phyloP scores from a whole-genome alignment of 2,113 vertebrate species.

The Myanophis thanlyinensis region DNA sequence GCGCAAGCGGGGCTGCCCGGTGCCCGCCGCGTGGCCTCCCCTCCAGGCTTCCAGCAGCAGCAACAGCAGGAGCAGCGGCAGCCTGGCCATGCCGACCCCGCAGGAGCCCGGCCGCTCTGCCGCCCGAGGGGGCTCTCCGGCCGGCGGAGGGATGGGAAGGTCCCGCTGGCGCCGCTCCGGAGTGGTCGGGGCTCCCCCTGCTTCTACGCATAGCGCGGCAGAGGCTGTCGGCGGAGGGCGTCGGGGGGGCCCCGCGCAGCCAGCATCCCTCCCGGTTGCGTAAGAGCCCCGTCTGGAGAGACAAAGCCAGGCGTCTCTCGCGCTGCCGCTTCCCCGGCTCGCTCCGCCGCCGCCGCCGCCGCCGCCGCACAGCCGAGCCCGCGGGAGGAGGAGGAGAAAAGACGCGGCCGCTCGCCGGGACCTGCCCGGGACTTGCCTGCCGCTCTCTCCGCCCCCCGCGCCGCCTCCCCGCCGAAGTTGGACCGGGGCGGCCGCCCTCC shows the following conservation, averaged over 20 bases:
- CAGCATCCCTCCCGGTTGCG: constrained; percentile 18
- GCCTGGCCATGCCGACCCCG: constrained; percentile 67
- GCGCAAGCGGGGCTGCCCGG: constrained; percentile 75
- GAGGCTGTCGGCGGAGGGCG: neutral
- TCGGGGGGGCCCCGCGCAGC: constrained; percentile 36
- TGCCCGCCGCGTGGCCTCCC: constrained; percentile 59
- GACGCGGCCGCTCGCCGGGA: constrained; percentile 66
- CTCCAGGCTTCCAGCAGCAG: constrained; percentile 36
- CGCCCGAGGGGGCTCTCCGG: neutral
- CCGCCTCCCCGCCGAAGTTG: constrained; percentile 1
- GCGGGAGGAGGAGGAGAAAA: neutral
- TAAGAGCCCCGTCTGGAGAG: constrained; percentile 65
- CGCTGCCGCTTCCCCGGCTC: constrained; percentile 54
- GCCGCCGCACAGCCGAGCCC: neutral
- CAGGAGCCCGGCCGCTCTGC: constrained; percentile 18
- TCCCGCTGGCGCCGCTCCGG: constrained; percentile 47
- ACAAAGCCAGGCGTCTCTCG: constrained; percentile 52
- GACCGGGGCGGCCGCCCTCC: neutral
- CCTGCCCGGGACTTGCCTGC: constrained; percentile 43
- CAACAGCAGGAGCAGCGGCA: constrained; percentile 52
- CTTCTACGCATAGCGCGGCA: too few species aligned
- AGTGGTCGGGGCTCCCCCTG: neutral
- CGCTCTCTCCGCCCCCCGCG: constrained; percentile 30
- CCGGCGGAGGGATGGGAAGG: constrained; percentile 2
- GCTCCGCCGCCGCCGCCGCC: constrained; percentile 52